Base-by-base conservation (phyloP, 2,888 invertebrate genomes). In the Rhabditoides inermis region DNA sequence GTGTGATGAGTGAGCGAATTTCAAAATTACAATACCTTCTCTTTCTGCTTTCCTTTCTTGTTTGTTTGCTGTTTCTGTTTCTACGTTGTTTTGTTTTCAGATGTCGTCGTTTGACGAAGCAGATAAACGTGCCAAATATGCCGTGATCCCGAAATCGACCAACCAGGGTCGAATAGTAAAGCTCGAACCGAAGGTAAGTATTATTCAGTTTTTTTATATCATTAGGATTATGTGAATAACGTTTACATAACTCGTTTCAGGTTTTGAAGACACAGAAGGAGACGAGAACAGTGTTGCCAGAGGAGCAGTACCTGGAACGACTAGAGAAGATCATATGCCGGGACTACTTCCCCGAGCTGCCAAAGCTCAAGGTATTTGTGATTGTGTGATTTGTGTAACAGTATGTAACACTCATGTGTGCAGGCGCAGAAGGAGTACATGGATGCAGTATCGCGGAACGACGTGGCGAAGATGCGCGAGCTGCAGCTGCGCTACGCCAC, bases 281-380 rank as follows among this genome's bases (percentile, higher is more conserved):
- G 22, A 54, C 56, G 26, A 53, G 74, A 7, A 64, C 64, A 23
- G 84, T 90, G 58, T 78, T 91, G 44, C 87, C 88, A 37, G 91
- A 92, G 79, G 90, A 91, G 53, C 81, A 84, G 22, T 91, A 90
- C 76, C 70, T 81, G 35, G 78, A 88, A 84, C 86, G 87, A 76
- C 84, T 98, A 77, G 88, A 89, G 25, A 87, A 88, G 77, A 95
- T 98, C 49, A 94, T 98, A 65, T 89, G 94, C 76, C 84, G 92
- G 63, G 95, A 98, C 76, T 98, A 92, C 77, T 98, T 90, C 76
- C 98, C 98, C 0, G 92, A 95, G 77, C 79, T 98, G 58, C 88
- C 88, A 61, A 90, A 88, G 76, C 78, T 95, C 30, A 86, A 86
- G 68, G 73, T 73, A 20, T n/a, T n/a, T n/a, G n/a, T 22, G 48